Evolutionary conservation across 1,140 invertebrate species (phyloP), one percentile per base, ranked within the genome.

Genomic region (Callitettix versicolor): DNA sequence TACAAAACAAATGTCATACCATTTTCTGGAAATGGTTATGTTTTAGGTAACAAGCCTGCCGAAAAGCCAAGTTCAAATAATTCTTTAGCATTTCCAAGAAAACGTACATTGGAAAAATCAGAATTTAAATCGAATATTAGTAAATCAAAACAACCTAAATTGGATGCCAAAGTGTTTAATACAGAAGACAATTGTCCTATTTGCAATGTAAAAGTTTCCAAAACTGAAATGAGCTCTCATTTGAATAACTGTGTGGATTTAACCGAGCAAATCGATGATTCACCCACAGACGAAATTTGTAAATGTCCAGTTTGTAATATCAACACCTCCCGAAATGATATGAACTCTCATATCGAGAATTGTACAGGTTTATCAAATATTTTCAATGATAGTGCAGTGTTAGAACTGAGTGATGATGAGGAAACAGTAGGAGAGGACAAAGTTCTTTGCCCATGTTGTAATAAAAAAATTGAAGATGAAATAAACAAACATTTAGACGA

Each of bases 281-380:
- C 68, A 3, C 69, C 30, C 26, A 14, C 1, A 15, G 50, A 60
- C 30, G 59, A 60, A 49, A 26, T 46, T 2, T 69, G 71, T 26
- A 66, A 68, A 43, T 81, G 79, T 68, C 75, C 76, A 11, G 64
- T 79, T 44, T 84, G 80, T 64, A 65, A 65, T 48, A 62, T 53
- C 15, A 63, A 53, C 55, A 48, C 81, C 12, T 56, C 62, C 38
- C 56, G 59, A 49, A 43, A 62, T 15, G 53, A 69, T 53, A 74
- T 81, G 57, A 67, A 73, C 58, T 50, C 58, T 15, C 74, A 76
- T 63, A 44, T 76, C 46, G 65, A 71, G 53, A 53, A 53, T 26
- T 76, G 73, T 64, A 30, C 36, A 36, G 43, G 46, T 5, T 56
- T 62, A 7, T 18, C 58, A 46, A 51, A 59, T 38, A 46, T 20